These are phyloP conservation scores for Ephydatia muelleri DNA, from an alignment of 37 sponge, comb jelly and placozoan species.

Conservation along the genomic window DNA sequence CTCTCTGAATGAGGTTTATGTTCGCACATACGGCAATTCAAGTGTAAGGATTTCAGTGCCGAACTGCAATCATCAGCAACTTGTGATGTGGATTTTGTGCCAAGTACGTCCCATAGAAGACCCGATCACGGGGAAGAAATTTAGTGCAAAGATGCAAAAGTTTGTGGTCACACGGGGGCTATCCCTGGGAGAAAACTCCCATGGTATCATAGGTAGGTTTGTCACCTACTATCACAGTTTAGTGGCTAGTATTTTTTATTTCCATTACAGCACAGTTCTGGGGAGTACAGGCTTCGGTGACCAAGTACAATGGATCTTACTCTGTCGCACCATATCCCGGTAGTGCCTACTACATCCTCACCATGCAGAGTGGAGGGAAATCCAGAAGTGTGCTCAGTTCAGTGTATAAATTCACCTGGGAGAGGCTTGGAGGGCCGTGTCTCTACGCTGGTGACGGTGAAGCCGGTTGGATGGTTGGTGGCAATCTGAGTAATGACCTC, in stretches of 20 bases:
- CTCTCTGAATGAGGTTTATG: neutral
- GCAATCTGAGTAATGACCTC: neutral
- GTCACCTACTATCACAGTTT: neutral
- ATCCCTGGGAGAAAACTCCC: constrained; percentile 18
- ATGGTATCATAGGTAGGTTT: constrained; percentile 37
- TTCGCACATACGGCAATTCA: neutral
- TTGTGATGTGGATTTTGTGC: constrained; percentile 56
- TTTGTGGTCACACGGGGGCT: constrained; percentile 24
- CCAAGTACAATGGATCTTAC: neutral
- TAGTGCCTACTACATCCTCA: neutral
- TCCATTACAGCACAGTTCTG: neutral
- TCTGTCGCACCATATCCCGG: neutral
- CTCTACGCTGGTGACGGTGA: neutral
- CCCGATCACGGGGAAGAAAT: neutral
- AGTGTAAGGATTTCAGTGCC: constrained; percentile 36
- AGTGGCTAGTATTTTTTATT: neutral
- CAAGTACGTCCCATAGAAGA: neutral
- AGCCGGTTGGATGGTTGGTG: neutral
- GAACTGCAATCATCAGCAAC: constrained; percentile 36
- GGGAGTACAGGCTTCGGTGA: neutral
- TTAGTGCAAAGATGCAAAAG: neutral
- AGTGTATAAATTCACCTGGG: neutral
- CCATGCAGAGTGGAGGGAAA: neutral
- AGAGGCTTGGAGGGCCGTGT: neutral
- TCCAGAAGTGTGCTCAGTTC: neutral